These are phyloP conservation scores for Calameuta filiformis DNA, from an alignment of 2,888 invertebrate species.

Conservation along the genomic window DNA sequence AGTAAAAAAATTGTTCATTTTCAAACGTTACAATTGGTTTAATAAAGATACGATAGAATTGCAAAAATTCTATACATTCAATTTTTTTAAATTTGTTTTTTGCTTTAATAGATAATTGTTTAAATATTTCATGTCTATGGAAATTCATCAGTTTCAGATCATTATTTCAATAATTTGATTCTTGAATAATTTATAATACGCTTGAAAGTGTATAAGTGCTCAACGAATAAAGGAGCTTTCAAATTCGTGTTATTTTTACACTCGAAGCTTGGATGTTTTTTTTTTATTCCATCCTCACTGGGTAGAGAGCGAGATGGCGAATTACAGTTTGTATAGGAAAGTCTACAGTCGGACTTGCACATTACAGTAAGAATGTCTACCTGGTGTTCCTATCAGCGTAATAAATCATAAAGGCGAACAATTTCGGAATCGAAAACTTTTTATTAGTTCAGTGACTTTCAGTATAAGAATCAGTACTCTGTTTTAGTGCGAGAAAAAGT, in stretches of 20 bases:
- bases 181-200: background rate
- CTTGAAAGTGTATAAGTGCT: background rate
- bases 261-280: no score
- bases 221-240: background rate
- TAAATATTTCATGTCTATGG: background rate
- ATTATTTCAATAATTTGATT: no score
- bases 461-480: background rate
- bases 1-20: background rate
- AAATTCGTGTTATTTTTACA: background rate
- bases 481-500: background rate
- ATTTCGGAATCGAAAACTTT: no score
- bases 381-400: background rate
- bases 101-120: background rate
- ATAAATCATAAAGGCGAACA: background rate
- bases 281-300: background rate
- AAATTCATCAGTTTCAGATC: no score
- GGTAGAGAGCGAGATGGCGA: background rate
- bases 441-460: background rate
- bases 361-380: background rate
- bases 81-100: background rate
- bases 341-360: background rate
- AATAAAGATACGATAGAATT: background rate
- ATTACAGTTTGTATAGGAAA: background rate
- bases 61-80: background rate
- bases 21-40: background rate